These are phyloP conservation scores for Haliaeetus leucogaster DNA, from an alignment of 2,113 vertebrate species.

Conservation along the genomic window DNA sequence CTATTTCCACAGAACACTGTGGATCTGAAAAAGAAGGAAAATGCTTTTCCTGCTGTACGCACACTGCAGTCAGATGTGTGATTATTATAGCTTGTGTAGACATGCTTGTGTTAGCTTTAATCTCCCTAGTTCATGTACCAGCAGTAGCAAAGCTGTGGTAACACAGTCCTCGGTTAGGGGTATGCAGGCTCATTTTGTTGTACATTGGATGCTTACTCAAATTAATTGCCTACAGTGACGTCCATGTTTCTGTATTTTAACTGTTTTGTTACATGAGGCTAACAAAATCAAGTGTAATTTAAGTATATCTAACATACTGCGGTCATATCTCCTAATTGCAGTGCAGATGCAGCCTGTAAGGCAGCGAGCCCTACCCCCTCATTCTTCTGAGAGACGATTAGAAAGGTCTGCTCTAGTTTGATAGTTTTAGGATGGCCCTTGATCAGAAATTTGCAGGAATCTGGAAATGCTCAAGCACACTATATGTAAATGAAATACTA, in stretches of 20 bases:
- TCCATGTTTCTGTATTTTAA: neutral
- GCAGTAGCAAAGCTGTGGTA: neutral
- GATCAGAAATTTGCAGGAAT: constrained; percentile 31
- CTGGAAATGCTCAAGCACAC: neutral
- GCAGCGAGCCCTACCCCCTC: neutral
- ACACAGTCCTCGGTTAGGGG: neutral
- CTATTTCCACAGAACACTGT: neutral
- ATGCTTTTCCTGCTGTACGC: neutral
- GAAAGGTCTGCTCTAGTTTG: neutral
- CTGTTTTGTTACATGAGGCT: neutral
- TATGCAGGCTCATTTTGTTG: neutral
- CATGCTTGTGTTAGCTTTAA: neutral
- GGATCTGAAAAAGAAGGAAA: neutral
- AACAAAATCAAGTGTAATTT: constrained; percentile 5
- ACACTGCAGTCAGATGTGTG: neutral
- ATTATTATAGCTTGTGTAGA: neutral
- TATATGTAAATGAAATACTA: neutral
- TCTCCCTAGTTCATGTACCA: neutral
- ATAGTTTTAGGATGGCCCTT: neutral
- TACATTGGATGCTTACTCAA: neutral
- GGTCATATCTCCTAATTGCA: constrained; percentile 17
- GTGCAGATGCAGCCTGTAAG: neutral
- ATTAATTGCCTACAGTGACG: neutral
- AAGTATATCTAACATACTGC: neutral
- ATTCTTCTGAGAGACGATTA: neutral